Evolutionary conservation across 2,888 invertebrate species (phyloP), one percentile per base, ranked within the genome.

Genomic region (Corbicula japonica): DNA sequence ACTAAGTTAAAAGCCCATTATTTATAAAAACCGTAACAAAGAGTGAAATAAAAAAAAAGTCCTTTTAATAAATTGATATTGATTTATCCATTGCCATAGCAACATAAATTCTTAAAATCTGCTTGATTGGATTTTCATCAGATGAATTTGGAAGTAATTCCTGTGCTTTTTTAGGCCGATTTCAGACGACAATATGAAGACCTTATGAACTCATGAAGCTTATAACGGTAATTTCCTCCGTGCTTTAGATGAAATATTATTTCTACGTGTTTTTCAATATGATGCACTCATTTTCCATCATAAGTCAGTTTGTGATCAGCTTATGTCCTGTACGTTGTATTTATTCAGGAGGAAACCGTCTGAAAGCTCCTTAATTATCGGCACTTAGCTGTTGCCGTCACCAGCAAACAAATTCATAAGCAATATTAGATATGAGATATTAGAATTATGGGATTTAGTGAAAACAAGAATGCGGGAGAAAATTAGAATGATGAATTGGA

Each of bases 121-220:
- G 50, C 23, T 35, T 71, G 77, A 70, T 75, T 66, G 52, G 81
- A 71, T 81, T 81, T 77, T 75, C 77, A 81, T 81, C 75, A 81
- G 75, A 71, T 60, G 54, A 75, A 81, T 81, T 81, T 81, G 75
- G 73, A 70, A 71, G 78, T 77, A 75, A 81, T 77, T 81, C 69
- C 65, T 61, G 44, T 74, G 74, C 77, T 70, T 73, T n/a, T n/a
- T 77, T 71, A 77, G 72, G 58, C 41, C 28, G 0, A 58, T 26
- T 46, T 58, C 46, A 32, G 44, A 38, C 41, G 41, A 68, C 70
- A 77, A 75, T 77, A 75, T 77, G 65, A 35, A 30, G 26, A n/a
- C 69, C 66, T 78, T 82, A 82, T 82, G 82, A 78, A 54, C 69
- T 63, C 70, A 63, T 56, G 35, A 74, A 76, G 78, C 75, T 73